Conservation (phyloP, 2,113 vertebrate genomes). For the Rhombomys opimus region DNA sequence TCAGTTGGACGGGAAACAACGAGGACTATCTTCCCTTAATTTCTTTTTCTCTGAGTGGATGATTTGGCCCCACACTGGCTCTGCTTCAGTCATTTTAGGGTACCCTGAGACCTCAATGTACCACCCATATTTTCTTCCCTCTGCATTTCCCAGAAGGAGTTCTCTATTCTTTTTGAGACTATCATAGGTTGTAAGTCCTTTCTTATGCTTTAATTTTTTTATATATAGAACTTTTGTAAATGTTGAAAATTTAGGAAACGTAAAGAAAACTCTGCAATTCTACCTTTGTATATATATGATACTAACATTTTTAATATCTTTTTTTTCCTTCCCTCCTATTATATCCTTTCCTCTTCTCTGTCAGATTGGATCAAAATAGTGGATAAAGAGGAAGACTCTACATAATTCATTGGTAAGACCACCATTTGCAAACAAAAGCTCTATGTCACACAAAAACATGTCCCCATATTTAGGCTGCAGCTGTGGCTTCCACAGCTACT, state of each 20-base stretch:
- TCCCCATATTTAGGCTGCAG: not conserved
- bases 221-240: conserved; percentile 8
- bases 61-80: not conserved
- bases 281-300: not conserved
- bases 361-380: not conserved
- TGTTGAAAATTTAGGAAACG: conserved; percentile 8
- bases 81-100: not conserved
- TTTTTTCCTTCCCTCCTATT: not conserved
- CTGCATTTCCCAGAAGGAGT: not conserved
- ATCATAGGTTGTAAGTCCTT: not conserved
- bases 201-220: conserved; percentile 19
- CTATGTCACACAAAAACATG: not conserved
- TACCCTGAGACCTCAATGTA: not conserved
- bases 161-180: not conserved
- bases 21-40: not conserved
- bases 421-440: conserved; percentile 11
- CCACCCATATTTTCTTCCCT: not conserved
- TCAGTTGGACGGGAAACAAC: not conserved
- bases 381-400: not conserved
- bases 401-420: not conserved
- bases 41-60: not conserved
- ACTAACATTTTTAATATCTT: not conserved
- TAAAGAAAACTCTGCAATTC: not conserved
- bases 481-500: not conserved
- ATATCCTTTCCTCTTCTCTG: not conserved